Evolutionary conservation across 2,888 invertebrate species (phyloP).

Genomic region (Ptychoptera albimana): DNA sequence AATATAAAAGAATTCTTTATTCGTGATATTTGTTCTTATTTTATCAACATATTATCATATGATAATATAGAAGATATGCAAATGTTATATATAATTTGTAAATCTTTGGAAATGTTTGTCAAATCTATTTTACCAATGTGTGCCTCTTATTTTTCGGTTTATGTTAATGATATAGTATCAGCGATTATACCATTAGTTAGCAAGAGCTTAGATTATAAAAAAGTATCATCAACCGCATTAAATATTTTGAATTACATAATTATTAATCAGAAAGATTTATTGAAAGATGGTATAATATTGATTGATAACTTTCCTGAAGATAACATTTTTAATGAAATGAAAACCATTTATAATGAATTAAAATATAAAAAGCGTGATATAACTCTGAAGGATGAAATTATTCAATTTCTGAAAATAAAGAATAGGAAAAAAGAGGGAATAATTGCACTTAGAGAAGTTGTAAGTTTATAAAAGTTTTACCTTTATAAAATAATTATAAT

Average conservation of each 20-base stretch:
- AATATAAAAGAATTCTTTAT: constrained; percentile 37
- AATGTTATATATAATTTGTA: constrained; percentile 3
- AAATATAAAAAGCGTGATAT: constrained; percentile 19
- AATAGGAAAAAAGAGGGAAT: constrained; percentile 24
- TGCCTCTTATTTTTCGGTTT: constrained; percentile 29
- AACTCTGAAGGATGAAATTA: constrained; percentile 31
- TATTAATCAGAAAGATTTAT: constrained; percentile 31
- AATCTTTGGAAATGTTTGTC: constrained; percentile 28
- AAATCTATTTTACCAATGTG: constrained; percentile 30
- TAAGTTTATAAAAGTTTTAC: constrained; percentile 19
- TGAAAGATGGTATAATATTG: constrained; percentile 31
- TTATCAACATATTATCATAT: constrained; percentile 5
- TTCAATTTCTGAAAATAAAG: constrained; percentile 33
- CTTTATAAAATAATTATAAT: no score
- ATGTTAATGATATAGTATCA: constrained; percentile 36
- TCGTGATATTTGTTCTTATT: constrained; percentile 29
- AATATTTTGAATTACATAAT: constrained; percentile 29
- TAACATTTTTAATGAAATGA: constrained; percentile 22
- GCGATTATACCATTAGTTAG: constrained; percentile 33
- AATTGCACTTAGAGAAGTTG: constrained; percentile 11
- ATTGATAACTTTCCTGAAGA: constrained; percentile 37
- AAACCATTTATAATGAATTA: constrained; percentile 20
- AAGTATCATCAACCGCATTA: neutral
- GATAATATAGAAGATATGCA: neutral
- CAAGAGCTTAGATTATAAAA: constrained; percentile 17